phyloP scores from a whole-genome alignment of 2,888 invertebrate genomes.

The Dynastes tityus region DNA sequence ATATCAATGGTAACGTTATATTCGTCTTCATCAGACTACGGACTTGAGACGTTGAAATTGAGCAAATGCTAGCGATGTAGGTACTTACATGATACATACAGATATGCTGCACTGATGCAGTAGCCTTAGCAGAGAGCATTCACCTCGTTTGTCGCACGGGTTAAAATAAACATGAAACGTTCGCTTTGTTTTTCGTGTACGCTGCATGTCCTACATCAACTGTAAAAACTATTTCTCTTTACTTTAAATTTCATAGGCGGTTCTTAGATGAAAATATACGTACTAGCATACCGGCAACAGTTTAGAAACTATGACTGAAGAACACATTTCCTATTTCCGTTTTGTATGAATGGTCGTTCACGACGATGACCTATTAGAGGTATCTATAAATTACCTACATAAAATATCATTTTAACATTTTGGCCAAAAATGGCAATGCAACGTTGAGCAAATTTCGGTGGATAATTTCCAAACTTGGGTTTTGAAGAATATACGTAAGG shows the following conservation, averaged over 20 bases:
- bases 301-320: too few relatives aligned
- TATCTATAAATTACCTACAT: too few relatives aligned
- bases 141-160: slow-evolving; percentile 44
- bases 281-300: too few relatives aligned
- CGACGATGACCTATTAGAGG: too few relatives aligned
- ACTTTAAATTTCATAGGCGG: slow-evolving; percentile 5
- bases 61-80: not conserved
- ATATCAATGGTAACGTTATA: not conserved
- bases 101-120: slow-evolving; percentile 2
- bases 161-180: slow-evolving; percentile 41
- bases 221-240: not conserved
- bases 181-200: slow-evolving; percentile 34
- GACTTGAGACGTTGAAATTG: not conserved
- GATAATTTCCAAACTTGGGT: too few relatives aligned
- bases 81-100: not conserved
- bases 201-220: slow-evolving; percentile 30
- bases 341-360: too few relatives aligned
- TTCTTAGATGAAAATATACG: not conserved
- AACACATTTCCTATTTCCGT: too few relatives aligned
- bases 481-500: too few relatives aligned
- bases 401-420: too few relatives aligned
- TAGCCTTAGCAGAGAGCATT: slow-evolving; percentile 39
- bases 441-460: too few relatives aligned
- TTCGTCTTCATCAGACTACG: not conserved
- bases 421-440: too few relatives aligned